These are phyloP conservation scores for Agrochola lota DNA, from an alignment of 2,888 invertebrate species.

Conservation along the genomic window DNA sequence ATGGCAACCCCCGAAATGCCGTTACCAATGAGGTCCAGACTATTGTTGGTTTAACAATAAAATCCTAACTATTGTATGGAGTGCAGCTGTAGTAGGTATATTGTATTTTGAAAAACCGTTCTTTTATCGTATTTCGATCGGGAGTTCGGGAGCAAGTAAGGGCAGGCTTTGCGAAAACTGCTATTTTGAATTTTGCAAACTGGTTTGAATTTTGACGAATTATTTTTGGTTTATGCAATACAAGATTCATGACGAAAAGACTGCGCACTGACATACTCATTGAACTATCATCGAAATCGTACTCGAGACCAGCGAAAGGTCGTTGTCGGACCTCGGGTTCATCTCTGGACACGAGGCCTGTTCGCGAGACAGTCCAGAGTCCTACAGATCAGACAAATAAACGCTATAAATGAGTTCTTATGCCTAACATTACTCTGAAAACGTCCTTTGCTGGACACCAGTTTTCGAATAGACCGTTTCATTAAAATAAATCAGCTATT, in stretches of 20 bases:
- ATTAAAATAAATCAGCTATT: no score
- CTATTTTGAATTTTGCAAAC: conserved; percentile 15
- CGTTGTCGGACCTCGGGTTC: no score
- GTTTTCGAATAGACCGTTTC: not conserved
- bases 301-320: no score
- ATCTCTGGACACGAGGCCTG: no score
- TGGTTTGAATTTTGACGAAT: not conserved
- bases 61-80: conserved; percentile 40
- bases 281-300: no score
- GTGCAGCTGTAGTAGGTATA: conserved; percentile 46
- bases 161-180: not conserved
- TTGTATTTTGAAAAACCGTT: conserved; percentile 31
- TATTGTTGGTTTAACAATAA: conserved; percentile 57
- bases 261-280: no score
- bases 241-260: no score
- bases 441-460: not conserved
- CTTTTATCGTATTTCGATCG: conserved; percentile 36
- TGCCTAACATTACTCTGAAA: not conserved
- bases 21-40: conserved; percentile 48
- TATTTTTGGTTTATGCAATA: no score
- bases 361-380: no score
- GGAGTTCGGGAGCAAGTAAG: not conserved
- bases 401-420: no score
- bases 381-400: no score
- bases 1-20: conserved; percentile 51